Evolutionary conservation across 1,140 invertebrate genomes (phyloP), one percentile per base, ranked within the genome.

Genomic region (Venustaconcha ellipsiformis): DNA sequence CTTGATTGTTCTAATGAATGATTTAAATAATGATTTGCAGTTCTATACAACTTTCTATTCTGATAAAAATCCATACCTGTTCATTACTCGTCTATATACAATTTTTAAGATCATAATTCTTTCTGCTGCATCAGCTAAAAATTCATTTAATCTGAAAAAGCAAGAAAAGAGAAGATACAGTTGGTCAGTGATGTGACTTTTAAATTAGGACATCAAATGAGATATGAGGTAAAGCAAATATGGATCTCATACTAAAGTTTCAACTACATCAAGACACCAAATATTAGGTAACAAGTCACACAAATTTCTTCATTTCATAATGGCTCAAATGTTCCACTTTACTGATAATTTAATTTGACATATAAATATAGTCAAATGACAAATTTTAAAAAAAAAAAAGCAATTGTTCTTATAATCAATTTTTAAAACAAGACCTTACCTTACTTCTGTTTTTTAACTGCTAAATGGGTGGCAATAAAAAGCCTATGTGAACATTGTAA

Each of bases 51-150:
- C 0, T 8, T 48, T 48, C 37, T 11, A 8, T 48, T 48, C 8
- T 8, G 5, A 48, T 48, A 48, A 48, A 48, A 48, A 57, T 20
- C 68, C 67, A 83, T 91, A 96, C 93, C 96, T 94, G 90, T 95
- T 97, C 90, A 96, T 94, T 15, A 99, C 94, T 77, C 97, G 93
- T 80, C 95, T 94, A 89, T 99, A 95, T 65, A 99, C 95, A 78
- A 97, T 92, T 75, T 94, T 94, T 65, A 99, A 90, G 65, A 99
- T 94, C 82, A 99, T 98, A 79, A 99, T 99, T 81, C 98, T 93
- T 90, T 99, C 96, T 8, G 98, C 98, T 86, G 96, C 97, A 86
- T 99, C 98, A 0, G 95, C 94, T 71, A 99, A 89, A 89, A 99
- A 99, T 87, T 99, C 97, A 6, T 96, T 96, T 90, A 99, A 95